These are phyloP conservation scores for Caenorhabditis brenneri DNA, from an alignment of 1,140 invertebrate species.

Conservation along the genomic window DNA sequence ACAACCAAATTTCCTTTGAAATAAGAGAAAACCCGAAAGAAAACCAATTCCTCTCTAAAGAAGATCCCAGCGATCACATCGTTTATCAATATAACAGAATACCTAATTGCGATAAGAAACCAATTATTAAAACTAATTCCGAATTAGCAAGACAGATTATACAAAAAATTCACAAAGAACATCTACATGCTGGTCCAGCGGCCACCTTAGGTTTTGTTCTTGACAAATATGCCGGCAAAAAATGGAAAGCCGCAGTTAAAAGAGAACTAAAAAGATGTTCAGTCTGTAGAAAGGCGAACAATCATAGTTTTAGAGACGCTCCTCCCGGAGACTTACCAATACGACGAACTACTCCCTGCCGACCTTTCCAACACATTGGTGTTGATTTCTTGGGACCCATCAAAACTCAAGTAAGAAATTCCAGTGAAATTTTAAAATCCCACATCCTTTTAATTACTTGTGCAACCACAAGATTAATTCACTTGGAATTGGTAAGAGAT, in stretches of 20 bases:
- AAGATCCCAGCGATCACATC: background rate
- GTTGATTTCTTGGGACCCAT: constrained; percentile 46
- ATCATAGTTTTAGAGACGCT: background rate
- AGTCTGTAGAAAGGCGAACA: background rate
- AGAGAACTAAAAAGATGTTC: too few species aligned
- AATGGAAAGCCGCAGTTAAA: too few species aligned
- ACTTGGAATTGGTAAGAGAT: constrained; percentile 11
- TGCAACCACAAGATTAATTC: constrained; percentile 18
- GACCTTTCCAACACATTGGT: constrained; percentile 35
- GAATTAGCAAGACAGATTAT: background rate
- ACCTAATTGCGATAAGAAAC: background rate
- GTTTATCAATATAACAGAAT: background rate
- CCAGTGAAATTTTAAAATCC: background rate
- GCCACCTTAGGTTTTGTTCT: too few species aligned
- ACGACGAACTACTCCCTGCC: constrained; percentile 1
- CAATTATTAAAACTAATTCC: background rate
- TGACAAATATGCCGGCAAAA: too few species aligned
- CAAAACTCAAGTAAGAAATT: background rate
- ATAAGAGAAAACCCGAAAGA: background rate
- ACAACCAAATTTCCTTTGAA: too few species aligned
- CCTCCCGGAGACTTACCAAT: constrained; percentile 52
- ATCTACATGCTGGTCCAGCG: too few species aligned
- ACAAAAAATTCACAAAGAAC: background rate
- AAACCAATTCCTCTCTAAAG: background rate
- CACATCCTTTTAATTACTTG: constrained; percentile 17